A percentile compares a stretch with the other conserved stretches of the same genome.
Evolutionary conservation across 2,113 vertebrate species (phyloP).

Genomic region (Albula glossodonta): DNA sequence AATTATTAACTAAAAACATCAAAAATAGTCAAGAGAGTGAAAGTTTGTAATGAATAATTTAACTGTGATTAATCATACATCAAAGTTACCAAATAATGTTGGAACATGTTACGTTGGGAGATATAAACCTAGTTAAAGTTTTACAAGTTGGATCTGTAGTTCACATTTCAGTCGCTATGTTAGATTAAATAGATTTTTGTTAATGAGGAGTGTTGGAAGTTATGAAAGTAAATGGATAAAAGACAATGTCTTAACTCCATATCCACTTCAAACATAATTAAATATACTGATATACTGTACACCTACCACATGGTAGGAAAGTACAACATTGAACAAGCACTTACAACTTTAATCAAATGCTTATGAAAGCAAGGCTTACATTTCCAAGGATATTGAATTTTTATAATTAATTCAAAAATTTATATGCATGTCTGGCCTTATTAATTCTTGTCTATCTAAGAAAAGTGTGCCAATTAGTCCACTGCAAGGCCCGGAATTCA

Average conservation of each 20-base stretch:
- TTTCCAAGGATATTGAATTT: neutral
- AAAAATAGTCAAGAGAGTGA: conserved; percentile 67
- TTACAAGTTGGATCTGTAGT: conserved; percentile 42
- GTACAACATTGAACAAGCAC: neutral
- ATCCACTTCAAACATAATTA: conserved; percentile 10
- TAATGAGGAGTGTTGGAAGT: conserved; percentile 15
- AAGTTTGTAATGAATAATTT: conserved; percentile 77
- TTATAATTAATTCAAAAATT: neutral
- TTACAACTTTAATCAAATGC: neutral
- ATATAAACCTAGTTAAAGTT: conserved; percentile 54
- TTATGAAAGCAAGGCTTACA: conserved; percentile 5
- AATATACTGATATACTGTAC: neutral
- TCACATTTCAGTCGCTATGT: conserved; percentile 16
- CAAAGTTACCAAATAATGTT: conserved; percentile 47
- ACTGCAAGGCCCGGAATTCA: conserved; percentile 67
- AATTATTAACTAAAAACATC: conserved; percentile 76
- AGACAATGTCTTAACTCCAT: conserved; percentile 9
- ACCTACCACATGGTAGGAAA: neutral
- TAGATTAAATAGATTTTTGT: conserved; percentile 28
- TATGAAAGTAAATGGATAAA: conserved; percentile 22
- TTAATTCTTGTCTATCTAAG: conserved; percentile 57
- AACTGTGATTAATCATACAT: conserved; percentile 67
- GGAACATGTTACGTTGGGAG: conserved; percentile 17
- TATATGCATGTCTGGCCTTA: neutral
- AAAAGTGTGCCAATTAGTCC: conserved; percentile 67